These are phyloP conservation scores for Phalloptychus januarius DNA, from an alignment of 2,797 vertebrate genomes.

Conservation along the genomic window DNA sequence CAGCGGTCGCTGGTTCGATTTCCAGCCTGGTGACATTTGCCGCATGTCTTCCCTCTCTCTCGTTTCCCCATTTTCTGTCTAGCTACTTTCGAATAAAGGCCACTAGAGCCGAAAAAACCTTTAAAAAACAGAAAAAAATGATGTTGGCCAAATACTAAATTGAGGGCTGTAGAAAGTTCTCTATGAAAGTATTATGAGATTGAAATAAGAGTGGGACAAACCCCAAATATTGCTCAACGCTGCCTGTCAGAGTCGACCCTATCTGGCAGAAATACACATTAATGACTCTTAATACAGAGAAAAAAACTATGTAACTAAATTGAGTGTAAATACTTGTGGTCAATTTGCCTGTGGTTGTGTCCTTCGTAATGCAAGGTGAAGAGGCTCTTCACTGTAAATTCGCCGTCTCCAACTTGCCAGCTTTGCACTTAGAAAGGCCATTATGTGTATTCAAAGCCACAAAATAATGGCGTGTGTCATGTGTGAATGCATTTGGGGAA, in stretches of 20 bases:
- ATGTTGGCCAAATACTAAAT: background rate
- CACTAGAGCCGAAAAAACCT: too few species aligned
- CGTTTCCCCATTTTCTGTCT: too few species aligned
- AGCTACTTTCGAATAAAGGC: too few species aligned
- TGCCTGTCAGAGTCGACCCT: background rate
- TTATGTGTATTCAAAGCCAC: constrained; percentile 65
- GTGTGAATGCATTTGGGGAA: constrained; percentile 33
- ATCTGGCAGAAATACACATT: background rate
- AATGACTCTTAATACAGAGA: constrained; percentile 16
- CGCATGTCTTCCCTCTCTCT: too few species aligned
- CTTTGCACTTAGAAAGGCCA: constrained; percentile 65
- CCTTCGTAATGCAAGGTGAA: constrained; percentile 60
- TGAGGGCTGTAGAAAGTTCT: background rate
- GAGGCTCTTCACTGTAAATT: constrained; percentile 55
- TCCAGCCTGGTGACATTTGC: too few species aligned
- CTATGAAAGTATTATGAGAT: background rate
- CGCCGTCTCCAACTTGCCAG: constrained; percentile 43
- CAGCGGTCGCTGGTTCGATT: too few species aligned
- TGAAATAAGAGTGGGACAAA: background rate
- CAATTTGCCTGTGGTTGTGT: constrained; percentile 18
- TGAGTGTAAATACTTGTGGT: constrained; percentile 18
- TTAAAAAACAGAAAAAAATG: background rate
- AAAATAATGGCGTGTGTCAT: constrained; percentile 57
- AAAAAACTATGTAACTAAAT: constrained; percentile 14
- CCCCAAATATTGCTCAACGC: background rate